A percentile compares a stretch with the other conserved stretches of the same genome.
Evolutionary conservation across 2,888 invertebrate genomes (phyloP).

Genomic region (Andrena marginata): DNA sequence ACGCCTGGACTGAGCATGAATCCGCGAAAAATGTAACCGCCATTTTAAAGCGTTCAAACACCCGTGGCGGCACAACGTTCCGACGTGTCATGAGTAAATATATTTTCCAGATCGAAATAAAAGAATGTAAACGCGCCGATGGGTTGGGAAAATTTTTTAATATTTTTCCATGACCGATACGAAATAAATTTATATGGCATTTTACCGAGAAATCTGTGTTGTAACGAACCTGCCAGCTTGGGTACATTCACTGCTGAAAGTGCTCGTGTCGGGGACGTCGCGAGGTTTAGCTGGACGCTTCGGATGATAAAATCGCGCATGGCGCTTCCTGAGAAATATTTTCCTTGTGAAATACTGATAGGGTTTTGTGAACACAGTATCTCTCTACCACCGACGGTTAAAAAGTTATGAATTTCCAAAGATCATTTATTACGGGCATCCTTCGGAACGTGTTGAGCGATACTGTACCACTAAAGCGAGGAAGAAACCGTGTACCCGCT

Average conservation of each 20-base stretch:
- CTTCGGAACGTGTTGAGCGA: slow-evolving; percentile 54
- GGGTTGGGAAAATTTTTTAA: slow-evolving; percentile 54
- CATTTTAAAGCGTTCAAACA: slow-evolving; percentile 77
- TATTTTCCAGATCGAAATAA: slow-evolving; percentile 52
- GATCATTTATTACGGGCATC: slow-evolving; percentile 41
- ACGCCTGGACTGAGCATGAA: slow-evolving; percentile 35
- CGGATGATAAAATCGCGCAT: slow-evolving; percentile 75
- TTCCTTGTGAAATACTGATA: slow-evolving; percentile 75
- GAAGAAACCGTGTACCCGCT: slow-evolving; percentile 72
- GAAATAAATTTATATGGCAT: slow-evolving; percentile 65
- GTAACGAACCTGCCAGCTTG: slow-evolving; percentile 67
- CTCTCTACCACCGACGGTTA: slow-evolving; percentile 38
- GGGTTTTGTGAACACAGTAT: slow-evolving; percentile 75
- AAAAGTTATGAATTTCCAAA: slow-evolving; percentile 70
- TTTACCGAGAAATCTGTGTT: slow-evolving; percentile 67
- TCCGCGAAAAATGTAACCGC: slow-evolving; percentile 64
- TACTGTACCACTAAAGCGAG: slow-evolving; percentile 75
- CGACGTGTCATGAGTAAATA: slow-evolving; percentile 66
- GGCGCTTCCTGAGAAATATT: slow-evolving; percentile 80
- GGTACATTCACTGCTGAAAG: slow-evolving; percentile 72
- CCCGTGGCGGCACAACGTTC: slow-evolving; percentile 75
- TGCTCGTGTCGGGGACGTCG: background rate
- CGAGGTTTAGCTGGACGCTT: slow-evolving; percentile 33
- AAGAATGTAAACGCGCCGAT: slow-evolving; percentile 54
- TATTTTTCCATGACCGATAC: slow-evolving; percentile 33